A percentile compares a stretch with the other conserved stretches of the same genome.
These are phyloP conservation scores for Theonella swinhoei DNA, from an alignment of 37 sponge, comb jelly and placozoan species.

Conservation along the genomic window DNA sequence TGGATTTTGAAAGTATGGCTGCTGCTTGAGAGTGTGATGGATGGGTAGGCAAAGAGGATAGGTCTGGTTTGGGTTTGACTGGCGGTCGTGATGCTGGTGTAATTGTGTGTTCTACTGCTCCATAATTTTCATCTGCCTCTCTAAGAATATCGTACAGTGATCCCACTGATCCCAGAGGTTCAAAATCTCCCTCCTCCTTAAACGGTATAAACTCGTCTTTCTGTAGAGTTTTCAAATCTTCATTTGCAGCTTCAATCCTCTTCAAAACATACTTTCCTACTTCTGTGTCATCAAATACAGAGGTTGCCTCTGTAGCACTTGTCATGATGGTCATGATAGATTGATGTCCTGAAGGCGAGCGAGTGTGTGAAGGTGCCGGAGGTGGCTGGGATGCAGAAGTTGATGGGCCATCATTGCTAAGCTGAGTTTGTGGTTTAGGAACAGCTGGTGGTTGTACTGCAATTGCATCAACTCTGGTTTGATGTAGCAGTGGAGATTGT, in stretches of 20 bases:
- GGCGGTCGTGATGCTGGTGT: background rate
- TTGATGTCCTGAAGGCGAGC: background rate
- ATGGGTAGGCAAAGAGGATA: no score
- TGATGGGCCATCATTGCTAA: background rate
- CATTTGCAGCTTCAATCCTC: slow-evolving; percentile 29
- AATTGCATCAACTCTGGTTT: background rate
- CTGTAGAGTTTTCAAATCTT: slow-evolving; percentile 10
- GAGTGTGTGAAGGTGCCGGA: background rate
- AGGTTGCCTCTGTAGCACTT: background rate
- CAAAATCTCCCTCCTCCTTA: slow-evolving; percentile 58
- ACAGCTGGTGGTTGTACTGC: background rate
- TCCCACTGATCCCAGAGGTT: slow-evolving; percentile 64
- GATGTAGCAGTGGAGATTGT: background rate
- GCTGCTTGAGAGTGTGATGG: no score
- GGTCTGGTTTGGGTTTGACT: background rate
- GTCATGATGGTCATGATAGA: background rate
- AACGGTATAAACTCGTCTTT: slow-evolving; percentile 39
- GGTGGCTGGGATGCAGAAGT: background rate
- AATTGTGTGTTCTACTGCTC: background rate
- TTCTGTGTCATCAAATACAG: slow-evolving; percentile 7
- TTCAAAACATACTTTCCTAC: slow-evolving; percentile 27
- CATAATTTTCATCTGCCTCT: background rate
- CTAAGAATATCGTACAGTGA: slow-evolving; percentile 62
- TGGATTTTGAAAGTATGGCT: no score
- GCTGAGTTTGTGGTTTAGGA: background rate